Evolutionary conservation across 2,113 vertebrate genomes (phyloP), one percentile per base, ranked within the genome.

Genomic region (Archocentrus centrarchus): DNA sequence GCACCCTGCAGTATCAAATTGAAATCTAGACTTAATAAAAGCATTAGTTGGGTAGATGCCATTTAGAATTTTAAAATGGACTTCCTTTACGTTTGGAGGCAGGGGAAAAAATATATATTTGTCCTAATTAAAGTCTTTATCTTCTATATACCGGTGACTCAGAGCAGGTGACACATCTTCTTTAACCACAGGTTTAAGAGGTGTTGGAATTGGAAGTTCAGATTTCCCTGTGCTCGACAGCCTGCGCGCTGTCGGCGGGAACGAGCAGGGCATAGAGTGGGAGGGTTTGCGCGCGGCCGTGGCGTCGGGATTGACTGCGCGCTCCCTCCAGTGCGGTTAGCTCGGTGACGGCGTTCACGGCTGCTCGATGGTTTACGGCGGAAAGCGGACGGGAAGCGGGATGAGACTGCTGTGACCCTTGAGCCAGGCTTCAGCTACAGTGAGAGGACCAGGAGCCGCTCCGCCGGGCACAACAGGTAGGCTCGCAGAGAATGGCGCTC

Each of bases 241-340:
- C 86, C 82, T 77, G 77, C 63, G 11, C 2, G 5, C 50, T 20
- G 24, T 85, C 59, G 8, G 6, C 44, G 57, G 3, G 78, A 20
- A 6, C 79, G 84, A 4, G 88, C 83, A 37, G 47, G 22, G 39
- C 22, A 47, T 14, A 47, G 27, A 68, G 22, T 47, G 82, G 73
- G 83, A 47, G 84, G 37, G 73, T 37, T 63, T 88, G 24, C 53
- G 30, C 44, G 79, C 75, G 27, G 20, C 47, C 44, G 55, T 58
- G 44, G n/a, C 24, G 3, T 24, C 5, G 32, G 59, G 83, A 90
- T 80, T 94, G 93, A 94, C 91, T 87, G 87, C 18, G 84, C 20
- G 20, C 10, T 17, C 44, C 24, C 47, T 44, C 53, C 62, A 70
- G 37, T 63, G 86, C 88, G 20, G 61, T 68, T 89, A 87, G 82